Conservation (phyloP, 2,113 vertebrate genomes). For the Gallinago paraguaiae region DNA sequence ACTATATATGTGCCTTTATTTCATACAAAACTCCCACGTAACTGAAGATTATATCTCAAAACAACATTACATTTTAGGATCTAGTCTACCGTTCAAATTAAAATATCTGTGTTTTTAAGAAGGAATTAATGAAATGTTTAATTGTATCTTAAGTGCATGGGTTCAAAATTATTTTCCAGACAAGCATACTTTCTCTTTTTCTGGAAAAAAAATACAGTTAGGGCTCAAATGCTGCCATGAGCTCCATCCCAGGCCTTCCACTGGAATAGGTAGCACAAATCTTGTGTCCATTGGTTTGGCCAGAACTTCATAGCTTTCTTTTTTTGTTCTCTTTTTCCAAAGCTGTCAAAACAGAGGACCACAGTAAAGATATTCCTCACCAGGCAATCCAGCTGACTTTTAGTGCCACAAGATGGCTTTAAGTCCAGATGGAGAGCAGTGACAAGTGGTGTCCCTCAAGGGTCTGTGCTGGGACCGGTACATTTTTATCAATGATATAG, state of each 20-base stretch:
- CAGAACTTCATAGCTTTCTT: background rate
- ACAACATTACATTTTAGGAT: background rate
- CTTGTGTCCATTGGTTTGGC: background rate
- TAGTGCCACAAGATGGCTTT: too few species aligned
- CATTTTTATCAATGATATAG: too few species aligned
- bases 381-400: background rate
- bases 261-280: background rate
- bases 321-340: background rate
- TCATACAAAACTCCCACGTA: rapidly evolving
- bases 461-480: too few species aligned
- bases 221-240: background rate
- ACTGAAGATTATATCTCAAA: background rate
- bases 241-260: background rate
- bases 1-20: background rate
- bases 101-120: background rate
- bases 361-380: background rate
- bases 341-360: background rate
- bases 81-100: background rate
- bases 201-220: background rate
- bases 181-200: background rate
- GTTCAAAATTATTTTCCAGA: background rate
- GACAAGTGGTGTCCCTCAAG: too few species aligned
- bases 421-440: too few species aligned
- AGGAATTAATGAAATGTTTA: background rate
- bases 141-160: background rate